Evolutionary conservation across 2,113 vertebrate species (phyloP).

Genomic region (Zootoca vivipara): DNA sequence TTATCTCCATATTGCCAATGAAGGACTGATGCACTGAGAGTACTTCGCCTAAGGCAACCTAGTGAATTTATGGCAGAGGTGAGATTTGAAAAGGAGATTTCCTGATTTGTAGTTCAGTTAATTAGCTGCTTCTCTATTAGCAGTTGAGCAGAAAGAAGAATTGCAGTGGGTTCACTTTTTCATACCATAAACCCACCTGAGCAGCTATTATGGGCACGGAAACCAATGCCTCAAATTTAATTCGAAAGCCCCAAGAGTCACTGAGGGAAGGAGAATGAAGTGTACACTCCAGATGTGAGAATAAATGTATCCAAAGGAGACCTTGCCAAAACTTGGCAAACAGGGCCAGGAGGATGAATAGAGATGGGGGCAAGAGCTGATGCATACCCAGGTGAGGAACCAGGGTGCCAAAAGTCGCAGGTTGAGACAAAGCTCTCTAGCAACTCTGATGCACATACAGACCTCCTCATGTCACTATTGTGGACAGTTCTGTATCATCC

Average conservation of each 20-base stretch:
- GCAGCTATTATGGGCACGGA: not conserved
- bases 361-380: not conserved
- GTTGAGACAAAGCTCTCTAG: not conserved
- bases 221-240: not conserved
- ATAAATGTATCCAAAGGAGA: not conserved
- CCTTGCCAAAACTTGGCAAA: not conserved
- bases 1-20: not conserved
- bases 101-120: no score
- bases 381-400: not conserved
- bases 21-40: not conserved
- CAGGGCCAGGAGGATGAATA: not conserved
- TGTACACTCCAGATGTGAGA: not conserved
- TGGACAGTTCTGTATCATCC: not conserved
- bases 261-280: not conserved
- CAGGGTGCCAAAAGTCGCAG: no score
- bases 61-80: no score
- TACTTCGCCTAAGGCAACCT: no score
- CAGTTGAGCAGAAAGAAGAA: no score
- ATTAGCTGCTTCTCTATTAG: no score
- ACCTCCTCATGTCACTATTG: not conserved
- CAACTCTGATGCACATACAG: not conserved
- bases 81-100: no score
- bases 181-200: no score
- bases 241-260: not conserved
- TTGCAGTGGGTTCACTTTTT: no score